These are phyloP conservation scores for Cercopithecus mona DNA, from an alignment of 2,113 vertebrate genomes.

Conservation along the genomic window DNA sequence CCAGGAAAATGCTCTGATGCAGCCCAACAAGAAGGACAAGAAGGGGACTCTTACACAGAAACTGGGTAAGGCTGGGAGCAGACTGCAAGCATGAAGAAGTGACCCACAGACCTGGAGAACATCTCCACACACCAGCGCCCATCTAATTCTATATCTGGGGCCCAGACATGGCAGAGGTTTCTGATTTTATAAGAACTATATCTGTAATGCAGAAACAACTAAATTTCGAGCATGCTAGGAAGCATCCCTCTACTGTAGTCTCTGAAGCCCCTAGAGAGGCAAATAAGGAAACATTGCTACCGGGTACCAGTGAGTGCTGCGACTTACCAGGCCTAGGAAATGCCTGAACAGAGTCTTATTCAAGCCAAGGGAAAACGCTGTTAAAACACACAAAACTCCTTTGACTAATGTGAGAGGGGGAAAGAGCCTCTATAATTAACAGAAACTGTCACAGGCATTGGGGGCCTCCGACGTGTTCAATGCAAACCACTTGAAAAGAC, in stretches of 20 bases:
- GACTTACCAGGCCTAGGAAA: constrained; percentile 81
- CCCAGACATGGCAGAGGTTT: not conserved
- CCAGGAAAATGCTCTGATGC: not conserved
- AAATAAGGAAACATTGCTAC: constrained; percentile 76
- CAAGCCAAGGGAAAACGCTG: constrained; percentile 88
- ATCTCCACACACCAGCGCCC: not conserved
- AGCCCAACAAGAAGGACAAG: not conserved
- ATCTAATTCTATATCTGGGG: not conserved
- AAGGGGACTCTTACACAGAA: not conserved
- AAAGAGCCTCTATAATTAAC: constrained; percentile 92
- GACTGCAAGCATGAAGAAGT: not conserved
- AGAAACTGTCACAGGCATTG: constrained; percentile 90
- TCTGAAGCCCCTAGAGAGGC: constrained; percentile 70
- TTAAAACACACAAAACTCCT: constrained; percentile 91
- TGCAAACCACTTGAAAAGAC: constrained; percentile 89
- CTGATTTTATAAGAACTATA: not conserved
- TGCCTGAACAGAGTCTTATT: constrained; percentile 89
- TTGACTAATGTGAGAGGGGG: constrained; percentile 89
- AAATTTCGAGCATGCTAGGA: constrained; percentile 2
- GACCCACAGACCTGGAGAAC: not conserved
- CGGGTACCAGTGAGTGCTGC: constrained; percentile 68
- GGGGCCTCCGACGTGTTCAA: constrained; percentile 87
- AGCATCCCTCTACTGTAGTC: constrained; percentile 52
- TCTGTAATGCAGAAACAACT: constrained; percentile 32
- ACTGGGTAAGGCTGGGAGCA: not conserved